Conservation (phyloP, 2,888 invertebrate species). For the Chrysolina americana region DNA sequence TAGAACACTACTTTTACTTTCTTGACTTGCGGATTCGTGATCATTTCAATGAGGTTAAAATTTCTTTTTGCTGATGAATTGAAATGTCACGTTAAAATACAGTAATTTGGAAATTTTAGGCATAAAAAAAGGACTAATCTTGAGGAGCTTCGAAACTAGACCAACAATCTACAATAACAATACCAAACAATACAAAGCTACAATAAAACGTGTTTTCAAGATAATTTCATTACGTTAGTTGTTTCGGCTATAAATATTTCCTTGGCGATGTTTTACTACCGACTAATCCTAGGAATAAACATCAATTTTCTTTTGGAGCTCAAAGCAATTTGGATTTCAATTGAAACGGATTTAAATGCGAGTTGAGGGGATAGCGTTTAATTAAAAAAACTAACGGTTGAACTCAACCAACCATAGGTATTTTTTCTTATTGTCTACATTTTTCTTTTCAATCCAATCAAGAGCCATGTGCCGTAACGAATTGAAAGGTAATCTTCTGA, state of each 20-base stretch:
- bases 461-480: neutral
- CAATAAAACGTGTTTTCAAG: neutral
- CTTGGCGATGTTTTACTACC: neutral
- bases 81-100: too few species aligned
- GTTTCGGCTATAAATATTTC: neutral
- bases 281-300: slow-evolving; percentile 7
- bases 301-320: slow-evolving; percentile 30
- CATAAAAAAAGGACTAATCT: too few species aligned
- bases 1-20: too few species aligned
- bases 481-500: too few species aligned
- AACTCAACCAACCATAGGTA: neutral
- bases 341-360: slow-evolving; percentile 35
- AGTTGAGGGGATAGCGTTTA: slow-evolving; percentile 26
- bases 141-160: too few species aligned
- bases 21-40: too few species aligned
- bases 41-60: too few species aligned
- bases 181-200: too few species aligned
- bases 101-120: too few species aligned
- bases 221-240: too few species aligned
- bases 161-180: too few species aligned
- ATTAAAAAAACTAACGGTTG: neutral
- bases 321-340: slow-evolving; percentile 32
- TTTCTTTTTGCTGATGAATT: too few species aligned
- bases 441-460: neutral
- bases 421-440: neutral